These are phyloP conservation scores for Smittia aterrima DNA, from an alignment of 2,888 invertebrate species.

Conservation along the genomic window DNA sequence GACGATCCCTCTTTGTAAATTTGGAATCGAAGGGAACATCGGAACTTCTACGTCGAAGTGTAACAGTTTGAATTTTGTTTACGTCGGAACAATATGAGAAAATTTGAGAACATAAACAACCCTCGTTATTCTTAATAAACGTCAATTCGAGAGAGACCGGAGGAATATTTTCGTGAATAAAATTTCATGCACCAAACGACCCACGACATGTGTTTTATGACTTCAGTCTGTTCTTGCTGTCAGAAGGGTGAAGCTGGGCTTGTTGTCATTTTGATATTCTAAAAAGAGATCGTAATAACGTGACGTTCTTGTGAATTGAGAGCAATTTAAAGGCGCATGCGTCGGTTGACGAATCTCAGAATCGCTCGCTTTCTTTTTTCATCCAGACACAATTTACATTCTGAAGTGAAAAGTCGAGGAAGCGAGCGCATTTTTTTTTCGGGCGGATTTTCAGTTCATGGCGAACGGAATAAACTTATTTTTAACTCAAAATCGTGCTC, in stretches of 20 bases:
- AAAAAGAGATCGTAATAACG: conserved; percentile 5
- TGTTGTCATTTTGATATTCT: not conserved
- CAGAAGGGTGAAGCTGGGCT: not conserved
- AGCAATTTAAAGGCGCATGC: not conserved
- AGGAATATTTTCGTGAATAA: not conserved
- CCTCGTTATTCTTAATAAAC: conserved; percentile 26
- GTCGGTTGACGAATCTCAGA: conserved; percentile 7
- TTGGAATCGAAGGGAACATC: not conserved
- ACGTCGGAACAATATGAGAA: not conserved
- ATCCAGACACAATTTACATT: conserved; percentile 9
- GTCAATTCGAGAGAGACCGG: conserved; percentile 8
- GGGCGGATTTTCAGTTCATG: not conserved
- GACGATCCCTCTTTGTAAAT: no score
- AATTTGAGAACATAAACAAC: conserved; percentile 11
- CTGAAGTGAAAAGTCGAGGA: conserved; percentile 12
- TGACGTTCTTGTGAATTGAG: conserved; percentile 16
- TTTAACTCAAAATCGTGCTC: not conserved
- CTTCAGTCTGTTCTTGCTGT: not conserved
- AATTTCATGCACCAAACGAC: not conserved
- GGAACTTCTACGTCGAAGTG: not conserved
- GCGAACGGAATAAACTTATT: not conserved
- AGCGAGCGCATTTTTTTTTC: not conserved
- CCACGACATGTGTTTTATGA: conserved; percentile 16
- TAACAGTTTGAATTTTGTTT: not conserved
- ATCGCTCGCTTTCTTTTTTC: not conserved